Percentiles rank a stretch among this genome's conserved stretches.
Evolutionary conservation across 2,113 vertebrate species (phyloP).

Genomic region (Dendropsophus ebraccatus): DNA sequence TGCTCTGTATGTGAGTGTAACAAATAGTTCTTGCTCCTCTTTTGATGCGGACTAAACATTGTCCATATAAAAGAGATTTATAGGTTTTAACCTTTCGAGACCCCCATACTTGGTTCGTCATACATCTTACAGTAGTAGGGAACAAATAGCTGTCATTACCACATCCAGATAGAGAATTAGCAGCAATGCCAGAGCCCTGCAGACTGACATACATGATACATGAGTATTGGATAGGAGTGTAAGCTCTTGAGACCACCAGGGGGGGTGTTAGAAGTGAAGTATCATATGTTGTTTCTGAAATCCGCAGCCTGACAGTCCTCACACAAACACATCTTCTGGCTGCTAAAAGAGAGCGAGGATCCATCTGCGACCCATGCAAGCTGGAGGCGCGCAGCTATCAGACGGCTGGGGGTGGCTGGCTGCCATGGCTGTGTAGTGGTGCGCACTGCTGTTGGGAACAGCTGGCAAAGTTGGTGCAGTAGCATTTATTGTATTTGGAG

Average conservation of each 20-base stretch:
- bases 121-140: too few species aligned
- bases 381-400: constrained; percentile 32
- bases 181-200: background rate
- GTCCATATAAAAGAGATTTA: too few species aligned
- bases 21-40: too few species aligned
- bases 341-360: constrained; percentile 19
- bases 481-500: constrained; percentile 49
- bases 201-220: background rate
- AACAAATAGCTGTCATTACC: background rate
- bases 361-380: constrained; percentile 47
- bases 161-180: background rate
- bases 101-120: too few species aligned
- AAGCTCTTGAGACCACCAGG: background rate
- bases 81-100: too few species aligned
- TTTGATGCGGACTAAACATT: too few species aligned
- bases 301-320: background rate
- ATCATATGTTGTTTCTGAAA: constrained; percentile 12
- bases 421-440: constrained; percentile 38
- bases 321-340: constrained; percentile 39
- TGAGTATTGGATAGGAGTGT: background rate
- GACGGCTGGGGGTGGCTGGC: constrained; percentile 31
- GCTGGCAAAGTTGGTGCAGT: constrained; percentile 40
- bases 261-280: too few species aligned
- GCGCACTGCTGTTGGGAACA: constrained; percentile 39
- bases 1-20: too few species aligned